phyloP scores from a whole-genome alignment of 1,140 invertebrate species.

The Hylaeus anthracinus region DNA sequence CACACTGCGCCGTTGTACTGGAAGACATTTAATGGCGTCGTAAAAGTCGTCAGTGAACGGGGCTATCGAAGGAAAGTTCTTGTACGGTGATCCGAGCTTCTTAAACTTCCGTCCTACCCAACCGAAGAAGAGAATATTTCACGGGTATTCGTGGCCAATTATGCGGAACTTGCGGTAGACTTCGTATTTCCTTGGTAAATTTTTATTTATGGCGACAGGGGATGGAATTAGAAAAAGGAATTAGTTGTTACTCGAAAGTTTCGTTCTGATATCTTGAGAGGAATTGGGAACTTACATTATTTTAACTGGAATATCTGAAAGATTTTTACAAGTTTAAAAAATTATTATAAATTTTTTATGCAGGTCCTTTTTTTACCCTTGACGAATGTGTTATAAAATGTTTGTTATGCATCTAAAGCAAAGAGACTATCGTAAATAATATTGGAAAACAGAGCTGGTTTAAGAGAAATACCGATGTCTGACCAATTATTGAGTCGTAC shows the following conservation, averaged over 20 bases:
- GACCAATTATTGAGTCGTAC: constrained; percentile 1
- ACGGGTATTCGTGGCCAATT: neutral
- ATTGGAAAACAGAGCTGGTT: no score
- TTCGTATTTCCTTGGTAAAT: neutral
- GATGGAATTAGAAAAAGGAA: no score
- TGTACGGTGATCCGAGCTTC: neutral
- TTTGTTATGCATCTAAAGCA: neutral
- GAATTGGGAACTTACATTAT: no score
- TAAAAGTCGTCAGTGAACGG: constrained; percentile 8
- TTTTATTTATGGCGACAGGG: neutral
- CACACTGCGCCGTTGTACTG: no score
- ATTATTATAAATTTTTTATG: no score
- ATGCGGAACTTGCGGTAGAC: neutral
- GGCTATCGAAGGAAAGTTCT: neutral
- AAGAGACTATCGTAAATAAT: neutral
- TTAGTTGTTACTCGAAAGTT: no score
- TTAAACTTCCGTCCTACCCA: neutral
- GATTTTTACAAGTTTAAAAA: neutral
- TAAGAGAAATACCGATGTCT: neutral
- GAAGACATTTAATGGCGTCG: constrained; percentile 20
- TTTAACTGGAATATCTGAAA: neutral
- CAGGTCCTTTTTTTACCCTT: no score
- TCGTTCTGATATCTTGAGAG: no score
- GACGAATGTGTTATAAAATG: neutral
- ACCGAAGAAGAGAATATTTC: neutral